Base-by-base conservation (phyloP, 2,113 vertebrate species). In the Saccopteryx bilineata region DNA sequence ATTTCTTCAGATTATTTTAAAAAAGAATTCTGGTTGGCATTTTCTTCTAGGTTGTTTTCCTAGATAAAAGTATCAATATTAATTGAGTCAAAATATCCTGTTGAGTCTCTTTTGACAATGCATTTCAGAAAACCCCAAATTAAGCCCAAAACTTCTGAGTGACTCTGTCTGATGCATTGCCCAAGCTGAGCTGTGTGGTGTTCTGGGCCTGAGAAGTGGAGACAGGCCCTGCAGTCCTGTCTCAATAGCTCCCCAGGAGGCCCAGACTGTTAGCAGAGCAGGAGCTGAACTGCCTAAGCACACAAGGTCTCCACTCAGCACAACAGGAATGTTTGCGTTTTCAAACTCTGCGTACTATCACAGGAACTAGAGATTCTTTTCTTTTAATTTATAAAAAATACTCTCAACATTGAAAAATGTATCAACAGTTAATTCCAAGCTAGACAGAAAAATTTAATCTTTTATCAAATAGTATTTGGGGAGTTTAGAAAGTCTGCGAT, bases 121-220 rank as follows among this genome's bases (percentile, higher is more conserved):
- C 91, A 68, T 86, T 96, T 95, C 31, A 75, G 79, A 94, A 89
- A n/a, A 79, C 19, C 24, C 5, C 33, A 85, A 82, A 28, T 15
- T 50, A 56, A 74, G 58, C 60, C 48, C 58, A 71, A 78, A 63
- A 60, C 3, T 31, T 93, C 81, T 46, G 68, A 75, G 33, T 50
- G 58, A 54, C 65, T 61, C 1, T 83, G 56, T 61, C 1, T 83
- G 56, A 92, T 61, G 24, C 71, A 48, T 94, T 93, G 94, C 80
- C 31, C 23, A 76, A 93, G 50, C 66, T 82, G 50, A 33, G 28
- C 18, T 69, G 8, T 92, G 31, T 33, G 66, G 69, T 71, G 26
- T 60, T 24, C 88, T 66, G 61, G 18, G 91, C 61, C 72, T 68
- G 24, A 96, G 81, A 93, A 31, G 10, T 48, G 33, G 74, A 83